phyloP scores from a whole-genome alignment of 2,888 invertebrate species.

The Griposia aprilina region DNA sequence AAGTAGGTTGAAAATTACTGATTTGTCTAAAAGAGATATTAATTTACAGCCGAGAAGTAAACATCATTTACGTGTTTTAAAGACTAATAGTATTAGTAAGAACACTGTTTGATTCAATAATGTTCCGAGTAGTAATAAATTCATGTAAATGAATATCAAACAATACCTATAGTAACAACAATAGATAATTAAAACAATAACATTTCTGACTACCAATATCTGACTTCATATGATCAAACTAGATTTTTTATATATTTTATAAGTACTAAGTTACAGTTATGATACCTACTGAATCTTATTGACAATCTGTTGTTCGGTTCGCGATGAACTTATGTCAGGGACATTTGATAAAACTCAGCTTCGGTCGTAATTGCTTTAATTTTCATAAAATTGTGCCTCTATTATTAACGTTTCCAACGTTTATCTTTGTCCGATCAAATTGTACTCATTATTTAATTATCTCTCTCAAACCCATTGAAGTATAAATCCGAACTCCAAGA shows the following conservation, averaged over 20 bases:
- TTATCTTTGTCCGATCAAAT: slow-evolving; percentile 42
- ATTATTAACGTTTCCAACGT: slow-evolving; percentile 37
- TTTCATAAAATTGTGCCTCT: slow-evolving; percentile 73
- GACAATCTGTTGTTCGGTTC: slow-evolving; percentile 84
- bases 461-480: neutral
- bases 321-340: slow-evolving; percentile 88
- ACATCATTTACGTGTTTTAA: neutral
- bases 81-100: neutral
- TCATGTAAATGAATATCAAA: slow-evolving; percentile 10
- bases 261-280: slow-evolving; percentile 66
- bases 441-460: slow-evolving; percentile 5
- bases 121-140: slow-evolving; percentile 8
- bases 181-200: slow-evolving; percentile 43
- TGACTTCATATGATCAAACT: slow-evolving; percentile 12
- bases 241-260: slow-evolving; percentile 40
- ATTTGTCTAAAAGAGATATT: neutral
- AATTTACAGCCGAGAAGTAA: neutral
- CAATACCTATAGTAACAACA: slow-evolving; percentile 11
- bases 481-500: neutral
- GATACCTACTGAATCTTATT: slow-evolving; percentile 81
- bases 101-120: neutral
- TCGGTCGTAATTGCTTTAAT: slow-evolving; percentile 76
- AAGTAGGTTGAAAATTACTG: too few species aligned
- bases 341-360: slow-evolving; percentile 81
- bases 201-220: slow-evolving; percentile 38